Evolutionary conservation across 2,113 vertebrate genomes (phyloP).

Genomic region (Phrynocephalus versicolor): DNA sequence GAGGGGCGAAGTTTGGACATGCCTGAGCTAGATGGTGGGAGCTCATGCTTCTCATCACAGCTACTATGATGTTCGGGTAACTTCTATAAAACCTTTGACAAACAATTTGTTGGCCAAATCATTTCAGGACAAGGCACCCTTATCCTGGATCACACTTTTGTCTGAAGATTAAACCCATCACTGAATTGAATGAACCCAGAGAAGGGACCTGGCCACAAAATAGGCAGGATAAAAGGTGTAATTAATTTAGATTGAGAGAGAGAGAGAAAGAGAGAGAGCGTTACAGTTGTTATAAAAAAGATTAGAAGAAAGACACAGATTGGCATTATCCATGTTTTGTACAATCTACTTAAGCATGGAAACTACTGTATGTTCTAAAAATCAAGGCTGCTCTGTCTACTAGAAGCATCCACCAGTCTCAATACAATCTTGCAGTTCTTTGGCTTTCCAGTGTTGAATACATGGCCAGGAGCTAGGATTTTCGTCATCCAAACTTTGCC

Average conservation of each 20-base stretch:
- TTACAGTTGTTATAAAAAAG: background rate
- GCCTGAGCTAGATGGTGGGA: background rate
- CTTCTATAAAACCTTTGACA: background rate
- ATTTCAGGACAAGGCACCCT: background rate
- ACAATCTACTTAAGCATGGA: conserved; percentile 9
- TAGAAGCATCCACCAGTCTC: background rate
- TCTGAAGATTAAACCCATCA: background rate
- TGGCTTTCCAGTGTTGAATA: conserved; percentile 33
- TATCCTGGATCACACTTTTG: background rate
- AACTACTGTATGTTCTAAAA: conserved; percentile 20
- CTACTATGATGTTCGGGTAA: background rate
- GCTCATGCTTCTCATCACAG: background rate
- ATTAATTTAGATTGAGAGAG: no score
- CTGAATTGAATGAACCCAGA: background rate
- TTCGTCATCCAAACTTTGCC: conserved; percentile 30
- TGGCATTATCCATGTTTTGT: background rate
- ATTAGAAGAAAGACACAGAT: background rate
- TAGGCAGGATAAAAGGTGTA: no score
- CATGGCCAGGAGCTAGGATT: conserved; percentile 50
- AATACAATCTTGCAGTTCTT: conserved; percentile 9
- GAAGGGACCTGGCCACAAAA: no score
- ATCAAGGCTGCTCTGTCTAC: conserved; percentile 19
- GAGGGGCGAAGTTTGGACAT: no score
- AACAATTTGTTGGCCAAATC: background rate
- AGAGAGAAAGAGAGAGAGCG: no score